phyloP scores from a whole-genome alignment of 2,113 vertebrate genomes.

The Callocephalon fimbriatum region DNA sequence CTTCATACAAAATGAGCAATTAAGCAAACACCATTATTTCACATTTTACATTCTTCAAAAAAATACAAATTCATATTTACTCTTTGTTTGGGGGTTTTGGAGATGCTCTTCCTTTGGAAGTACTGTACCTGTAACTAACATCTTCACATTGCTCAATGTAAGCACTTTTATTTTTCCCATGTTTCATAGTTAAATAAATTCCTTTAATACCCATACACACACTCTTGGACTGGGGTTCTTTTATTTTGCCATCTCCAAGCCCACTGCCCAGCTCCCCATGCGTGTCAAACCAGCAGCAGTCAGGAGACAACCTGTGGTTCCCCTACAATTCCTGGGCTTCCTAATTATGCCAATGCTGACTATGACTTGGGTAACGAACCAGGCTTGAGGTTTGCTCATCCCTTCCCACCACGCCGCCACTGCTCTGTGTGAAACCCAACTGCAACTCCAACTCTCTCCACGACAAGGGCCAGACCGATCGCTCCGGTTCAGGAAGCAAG shows the following conservation, averaged over 20 bases:
- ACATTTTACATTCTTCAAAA: slow-evolving; percentile 94
- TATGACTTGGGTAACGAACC: not conserved
- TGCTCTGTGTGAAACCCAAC: not conserved
- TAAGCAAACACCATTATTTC: slow-evolving; percentile 91
- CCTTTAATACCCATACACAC: slow-evolving; percentile 71
- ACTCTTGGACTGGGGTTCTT: slow-evolving; percentile 64
- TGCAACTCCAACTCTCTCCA: not conserved
- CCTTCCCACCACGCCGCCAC: not conserved
- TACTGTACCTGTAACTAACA: slow-evolving; percentile 86
- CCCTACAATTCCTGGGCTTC: not conserved
- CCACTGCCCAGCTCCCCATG: slow-evolving; percentile 7
- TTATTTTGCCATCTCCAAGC: slow-evolving; percentile 55
- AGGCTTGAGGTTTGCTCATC: not conserved
- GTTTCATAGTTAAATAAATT: slow-evolving; percentile 80
- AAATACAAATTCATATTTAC: slow-evolving; percentile 93
- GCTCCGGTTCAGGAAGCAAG: not conserved
- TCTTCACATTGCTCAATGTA: slow-evolving; percentile 83
- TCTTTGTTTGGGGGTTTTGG: slow-evolving; percentile 84
- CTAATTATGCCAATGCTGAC: not conserved
- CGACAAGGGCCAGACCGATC: not conserved
- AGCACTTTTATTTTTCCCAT: slow-evolving; percentile 75
- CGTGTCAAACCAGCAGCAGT: not conserved
- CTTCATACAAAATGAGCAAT: slow-evolving; percentile 96
- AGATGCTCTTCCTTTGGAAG: slow-evolving; percentile 93
- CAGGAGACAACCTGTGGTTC: not conserved